Percentiles rank a stretch among this genome's conserved stretches.
phyloP scores from a whole-genome alignment of 2,113 vertebrate genomes.

The Mus pahari region DNA sequence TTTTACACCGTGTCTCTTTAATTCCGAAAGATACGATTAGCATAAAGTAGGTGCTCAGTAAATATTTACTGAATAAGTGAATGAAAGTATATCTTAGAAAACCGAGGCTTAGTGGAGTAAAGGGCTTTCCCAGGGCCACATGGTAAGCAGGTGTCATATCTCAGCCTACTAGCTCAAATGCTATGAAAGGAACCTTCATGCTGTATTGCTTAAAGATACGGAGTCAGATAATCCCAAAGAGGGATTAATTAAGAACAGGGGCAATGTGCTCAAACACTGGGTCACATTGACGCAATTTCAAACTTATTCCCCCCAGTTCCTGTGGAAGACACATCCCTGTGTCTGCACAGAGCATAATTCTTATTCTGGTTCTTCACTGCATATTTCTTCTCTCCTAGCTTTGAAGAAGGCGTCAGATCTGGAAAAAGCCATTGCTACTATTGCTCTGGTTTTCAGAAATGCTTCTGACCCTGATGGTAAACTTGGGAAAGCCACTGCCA shows the following conservation, averaged over 20 bases:
- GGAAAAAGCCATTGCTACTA: slow-evolving; percentile 87
- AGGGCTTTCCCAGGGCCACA: background rate
- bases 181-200: background rate
- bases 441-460: slow-evolving; percentile 85
- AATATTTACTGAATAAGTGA: slow-evolving; percentile 3
- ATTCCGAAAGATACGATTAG: background rate
- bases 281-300: background rate
- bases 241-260: background rate
- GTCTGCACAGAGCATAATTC: background rate
- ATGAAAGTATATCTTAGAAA: slow-evolving; percentile 3
- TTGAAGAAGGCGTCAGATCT: slow-evolving; percentile 87
- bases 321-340: background rate
- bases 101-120: background rate
- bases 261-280: background rate
- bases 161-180: background rate
- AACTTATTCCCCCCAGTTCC: background rate
- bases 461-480: slow-evolving; percentile 83
- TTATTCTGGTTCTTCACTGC: background rate
- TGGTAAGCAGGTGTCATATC: background rate
- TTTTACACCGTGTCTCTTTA: background rate
- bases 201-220: background rate
- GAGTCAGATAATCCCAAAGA: background rate
- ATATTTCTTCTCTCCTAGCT: slow-evolving; percentile 74
- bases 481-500: slow-evolving; percentile 86
- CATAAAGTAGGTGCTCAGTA: background rate